Evolutionary conservation across 2,113 vertebrate genomes (phyloP).

Genomic region (Scopus umbretta): DNA sequence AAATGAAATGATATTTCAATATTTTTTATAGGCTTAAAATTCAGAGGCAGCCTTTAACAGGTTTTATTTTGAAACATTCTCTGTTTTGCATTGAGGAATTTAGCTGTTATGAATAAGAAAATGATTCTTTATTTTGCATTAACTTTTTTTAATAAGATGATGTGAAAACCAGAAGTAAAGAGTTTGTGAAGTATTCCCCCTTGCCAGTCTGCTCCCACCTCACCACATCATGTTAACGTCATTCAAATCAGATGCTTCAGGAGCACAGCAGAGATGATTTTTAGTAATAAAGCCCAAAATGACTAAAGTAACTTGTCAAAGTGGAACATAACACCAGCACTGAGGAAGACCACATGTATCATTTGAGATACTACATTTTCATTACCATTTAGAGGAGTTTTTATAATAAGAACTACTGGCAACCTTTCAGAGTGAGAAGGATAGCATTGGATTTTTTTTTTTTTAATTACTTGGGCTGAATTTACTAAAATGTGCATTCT

Average conservation of each 20-base stretch:
- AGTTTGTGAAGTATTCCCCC: background rate
- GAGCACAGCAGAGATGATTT: background rate
- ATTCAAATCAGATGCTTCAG: background rate
- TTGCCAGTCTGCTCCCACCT: background rate
- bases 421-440: background rate
- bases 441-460: background rate
- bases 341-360: background rate
- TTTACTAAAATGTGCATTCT: background rate
- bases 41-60: background rate
- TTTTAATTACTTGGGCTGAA: background rate
- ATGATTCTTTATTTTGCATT: background rate
- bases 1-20: background rate
- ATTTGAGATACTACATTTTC: background rate
- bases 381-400: background rate
- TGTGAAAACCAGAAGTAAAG: background rate
- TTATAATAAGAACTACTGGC: background rate
- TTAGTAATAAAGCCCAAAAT: background rate
- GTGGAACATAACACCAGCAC: background rate
- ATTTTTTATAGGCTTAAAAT: background rate
- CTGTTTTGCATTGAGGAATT: background rate
- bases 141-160: background rate
- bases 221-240: fast-evolving
- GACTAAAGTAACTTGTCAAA: background rate
- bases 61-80: background rate
- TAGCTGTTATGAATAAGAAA: background rate